These are phyloP conservation scores for Aythya baeri DNA, from an alignment of 2,113 vertebrate genomes.

Conservation along the genomic window DNA sequence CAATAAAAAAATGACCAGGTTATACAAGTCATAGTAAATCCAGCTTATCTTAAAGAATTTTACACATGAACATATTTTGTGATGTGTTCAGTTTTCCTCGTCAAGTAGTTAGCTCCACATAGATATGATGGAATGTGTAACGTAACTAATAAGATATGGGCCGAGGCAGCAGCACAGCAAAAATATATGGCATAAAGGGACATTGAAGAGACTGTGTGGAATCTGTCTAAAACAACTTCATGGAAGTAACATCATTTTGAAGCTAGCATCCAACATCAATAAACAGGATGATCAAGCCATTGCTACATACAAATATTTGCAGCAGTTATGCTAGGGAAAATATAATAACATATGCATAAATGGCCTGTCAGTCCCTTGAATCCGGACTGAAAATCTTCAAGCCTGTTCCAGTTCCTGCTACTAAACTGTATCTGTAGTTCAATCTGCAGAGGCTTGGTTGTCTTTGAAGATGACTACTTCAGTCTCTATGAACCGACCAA, in stretches of 20 bases:
- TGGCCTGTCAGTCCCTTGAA: neutral
- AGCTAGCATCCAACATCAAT: neutral
- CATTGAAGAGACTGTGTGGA: neutral
- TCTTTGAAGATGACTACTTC: neutral
- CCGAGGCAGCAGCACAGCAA: neutral
- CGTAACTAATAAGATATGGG: neutral
- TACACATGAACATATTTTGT: neutral
- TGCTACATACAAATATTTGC: neutral
- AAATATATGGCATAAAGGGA: neutral
- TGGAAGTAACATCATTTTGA: neutral
- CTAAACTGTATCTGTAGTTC: neutral
- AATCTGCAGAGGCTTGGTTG: neutral
- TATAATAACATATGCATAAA: too few relatives aligned
- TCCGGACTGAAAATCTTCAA: neutral
- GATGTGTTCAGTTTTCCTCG: neutral
- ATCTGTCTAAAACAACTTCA: neutral
- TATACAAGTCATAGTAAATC: neutral
- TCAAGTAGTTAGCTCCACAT: neutral
- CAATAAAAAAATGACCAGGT: neutral
- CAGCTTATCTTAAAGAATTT: neutral
- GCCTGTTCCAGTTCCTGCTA: neutral
- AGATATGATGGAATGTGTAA: neutral
- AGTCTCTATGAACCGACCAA: neutral
- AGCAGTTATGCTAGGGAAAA: neutral
- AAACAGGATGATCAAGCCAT: fast-evolving